These are phyloP conservation scores for Phacellophora camtschatica DNA, from an alignment of 30 jellyfish, hydroid and myxozoan genomes.

Conservation along the genomic window DNA sequence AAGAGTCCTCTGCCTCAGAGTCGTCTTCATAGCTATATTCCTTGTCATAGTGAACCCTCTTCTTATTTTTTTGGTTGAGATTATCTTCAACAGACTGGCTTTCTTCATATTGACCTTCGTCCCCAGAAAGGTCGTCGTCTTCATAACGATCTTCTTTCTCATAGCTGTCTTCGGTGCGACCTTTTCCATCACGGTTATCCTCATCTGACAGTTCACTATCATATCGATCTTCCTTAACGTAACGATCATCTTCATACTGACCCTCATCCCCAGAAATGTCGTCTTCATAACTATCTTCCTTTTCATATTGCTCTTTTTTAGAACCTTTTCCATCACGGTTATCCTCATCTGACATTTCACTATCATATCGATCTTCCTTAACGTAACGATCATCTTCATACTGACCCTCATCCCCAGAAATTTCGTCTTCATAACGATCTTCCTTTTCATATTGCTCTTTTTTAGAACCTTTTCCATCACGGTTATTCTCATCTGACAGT, in stretches of 20 bases:
- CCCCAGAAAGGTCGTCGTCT: too few relatives aligned
- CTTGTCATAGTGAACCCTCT: too few relatives aligned
- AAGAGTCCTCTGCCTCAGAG: neutral
- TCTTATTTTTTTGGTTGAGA: too few relatives aligned
- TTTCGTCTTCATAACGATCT: too few relatives aligned
- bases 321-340: too few relatives aligned
- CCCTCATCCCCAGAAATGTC: too few relatives aligned
- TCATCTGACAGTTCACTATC: neutral
- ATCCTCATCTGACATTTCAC: too few relatives aligned
- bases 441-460: too few relatives aligned
- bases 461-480: neutral
- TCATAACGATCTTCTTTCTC: neutral
- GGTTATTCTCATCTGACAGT: neutral
- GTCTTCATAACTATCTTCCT: neutral
- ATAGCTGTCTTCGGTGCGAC: neutral
- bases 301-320: neutral
- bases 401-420: too few relatives aligned
- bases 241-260: too few relatives aligned
- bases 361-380: constrained; percentile 13
- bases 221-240: neutral
- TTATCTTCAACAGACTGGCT: too few relatives aligned
- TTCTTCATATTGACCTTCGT: too few relatives aligned
- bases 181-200: neutral
- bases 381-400: neutral
- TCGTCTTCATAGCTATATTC: neutral